Evolutionary conservation across 2,888 invertebrate genomes (phyloP).

Genomic region (Mesodorylaimus sp.): DNA sequence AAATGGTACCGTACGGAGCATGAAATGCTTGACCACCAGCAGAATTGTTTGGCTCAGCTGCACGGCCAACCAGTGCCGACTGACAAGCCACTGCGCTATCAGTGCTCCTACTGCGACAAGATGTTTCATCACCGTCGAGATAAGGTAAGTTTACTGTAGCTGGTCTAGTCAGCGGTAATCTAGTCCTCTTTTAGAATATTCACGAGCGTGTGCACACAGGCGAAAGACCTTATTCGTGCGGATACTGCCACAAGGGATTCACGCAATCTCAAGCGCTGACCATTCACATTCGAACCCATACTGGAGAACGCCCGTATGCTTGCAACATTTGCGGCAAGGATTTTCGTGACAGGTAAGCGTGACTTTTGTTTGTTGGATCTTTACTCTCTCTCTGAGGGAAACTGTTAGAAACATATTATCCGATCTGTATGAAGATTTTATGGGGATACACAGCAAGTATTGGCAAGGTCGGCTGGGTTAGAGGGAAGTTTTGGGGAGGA

Average conservation of each 20-base stretch:
- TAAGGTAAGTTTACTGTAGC: conserved; percentile 11
- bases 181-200: conserved; percentile 13
- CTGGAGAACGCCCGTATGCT: conserved; percentile 17
- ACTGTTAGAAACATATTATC: too few relatives aligned
- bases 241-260: conserved; percentile 18
- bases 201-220: conserved; percentile 20
- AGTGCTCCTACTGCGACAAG: conserved; percentile 17
- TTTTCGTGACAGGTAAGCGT: conserved; percentile 13
- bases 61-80: conserved; percentile 10
- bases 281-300: conserved; percentile 15
- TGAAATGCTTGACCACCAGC: conserved; percentile 12
- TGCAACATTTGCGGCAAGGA: conserved; percentile 14
- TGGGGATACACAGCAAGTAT: too few relatives aligned
- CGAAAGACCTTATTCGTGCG: conserved; percentile 20
- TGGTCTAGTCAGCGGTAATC: neutral
- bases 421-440: too few relatives aligned
- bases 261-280: conserved; percentile 16
- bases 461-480: too few relatives aligned
- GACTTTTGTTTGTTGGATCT: too few relatives aligned
- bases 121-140: conserved; percentile 18
- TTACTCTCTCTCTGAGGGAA: too few relatives aligned
- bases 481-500: too few relatives aligned
- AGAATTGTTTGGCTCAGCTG: conserved; percentile 10
- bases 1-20: conserved; percentile 13
- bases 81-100: conserved; percentile 14